Evolutionary conservation across 2,797 vertebrate genomes (phyloP).

Genomic region (Siniperca undulata): DNA sequence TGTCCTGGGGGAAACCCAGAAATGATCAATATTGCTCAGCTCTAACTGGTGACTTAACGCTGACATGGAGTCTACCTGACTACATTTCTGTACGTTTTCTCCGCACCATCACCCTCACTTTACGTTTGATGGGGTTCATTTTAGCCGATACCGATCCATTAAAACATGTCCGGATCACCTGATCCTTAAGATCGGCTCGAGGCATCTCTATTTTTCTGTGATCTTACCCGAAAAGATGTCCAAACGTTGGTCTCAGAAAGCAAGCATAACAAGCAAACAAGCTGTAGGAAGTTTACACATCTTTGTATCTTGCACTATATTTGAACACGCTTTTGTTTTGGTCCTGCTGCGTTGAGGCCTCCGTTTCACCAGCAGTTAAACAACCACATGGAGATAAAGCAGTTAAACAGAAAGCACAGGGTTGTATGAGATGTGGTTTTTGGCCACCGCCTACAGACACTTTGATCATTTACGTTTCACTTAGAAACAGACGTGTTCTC

Average conservation of each 20-base stretch:
- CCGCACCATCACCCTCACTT: no score
- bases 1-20: no score
- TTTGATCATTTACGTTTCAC: slow-evolving; percentile 1
- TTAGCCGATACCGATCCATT: not conserved
- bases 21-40: no score
- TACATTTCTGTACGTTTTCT: no score
- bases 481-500: not conserved
- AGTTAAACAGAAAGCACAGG: not conserved
- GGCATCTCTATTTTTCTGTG: not conserved
- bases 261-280: not conserved
- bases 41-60: no score
- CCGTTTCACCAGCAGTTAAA: not conserved
- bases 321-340: not conserved
- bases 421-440: not conserved
- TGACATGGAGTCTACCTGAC: no score
- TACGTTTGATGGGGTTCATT: not conserved
- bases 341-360: not conserved
- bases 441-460: not conserved
- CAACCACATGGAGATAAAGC: not conserved
- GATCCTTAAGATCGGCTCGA: not conserved
- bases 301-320: not conserved
- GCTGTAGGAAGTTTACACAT: not conserved
- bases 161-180: no score
- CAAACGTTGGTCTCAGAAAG: not conserved
- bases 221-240: not conserved